Base-by-base conservation (phyloP, 2,113 vertebrate genomes). In the Lamprotornis superbus region DNA sequence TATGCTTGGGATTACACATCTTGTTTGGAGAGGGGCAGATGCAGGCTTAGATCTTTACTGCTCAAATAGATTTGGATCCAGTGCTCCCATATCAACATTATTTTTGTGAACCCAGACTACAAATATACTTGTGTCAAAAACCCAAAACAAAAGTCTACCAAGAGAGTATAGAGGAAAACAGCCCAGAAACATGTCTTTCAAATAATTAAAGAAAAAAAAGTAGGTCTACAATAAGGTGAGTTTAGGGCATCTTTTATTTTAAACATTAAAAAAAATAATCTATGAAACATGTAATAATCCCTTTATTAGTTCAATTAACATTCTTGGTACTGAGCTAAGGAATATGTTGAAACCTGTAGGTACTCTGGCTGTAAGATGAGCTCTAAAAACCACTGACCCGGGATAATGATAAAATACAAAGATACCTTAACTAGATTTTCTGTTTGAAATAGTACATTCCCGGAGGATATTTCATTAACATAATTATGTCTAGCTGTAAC, bases 381-480 rank as follows among this genome's bases (percentile, higher is more conserved):
- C 37, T 73, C 14, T 57, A 55, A 76, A 93, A 95, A 68, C 27
- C 75, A 77, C 77, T 93, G 84, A 88, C 82, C 83, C 15, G 64
- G 75, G 78, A 78, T 50, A 94, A 57, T 52, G 94, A 81, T 84
- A 93, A 91, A 95, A 94, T 47, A 76, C 5, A 81, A 80, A 92
- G 8, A 47, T 90, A 90, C 60, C 44, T 73, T 84, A 79, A 55
- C 55, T 74, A 63, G 19, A 16, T 73, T 11, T 88, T 95, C 74
- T 94, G 24, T 95, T 90, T 88, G 89, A 95, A 95, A 93, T 60
- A 85, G 70, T 83, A 77, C 64, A 68, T 77, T 91, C 55, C 93
- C 56, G 87, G 47, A 22, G 64, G 91, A 79, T 71, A 68, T 69
- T 82, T 76, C 57, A 89, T 87, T 77, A 95, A 28, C 33, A 52